A percentile compares a stretch with the other conserved stretches of the same genome.
phyloP scores from a whole-genome alignment of 2,888 invertebrate species.

The Drosophila diplacantha region DNA sequence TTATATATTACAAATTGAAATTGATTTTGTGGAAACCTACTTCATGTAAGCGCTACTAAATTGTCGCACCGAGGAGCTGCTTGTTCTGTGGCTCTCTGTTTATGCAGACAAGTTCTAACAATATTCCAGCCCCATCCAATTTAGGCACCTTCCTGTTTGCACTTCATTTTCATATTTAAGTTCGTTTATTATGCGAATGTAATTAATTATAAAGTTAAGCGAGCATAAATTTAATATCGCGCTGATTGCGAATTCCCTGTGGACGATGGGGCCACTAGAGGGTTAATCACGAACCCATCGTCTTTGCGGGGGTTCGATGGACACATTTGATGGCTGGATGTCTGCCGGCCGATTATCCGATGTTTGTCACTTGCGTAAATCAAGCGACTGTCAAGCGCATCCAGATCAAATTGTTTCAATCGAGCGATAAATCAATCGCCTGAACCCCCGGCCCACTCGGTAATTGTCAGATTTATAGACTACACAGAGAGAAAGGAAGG shows the following conservation, averaged over 20 bases:
- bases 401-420: constrained; percentile 31
- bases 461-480: constrained; percentile 3
- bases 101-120: constrained; percentile 15
- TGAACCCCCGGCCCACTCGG: neutral
- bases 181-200: constrained; percentile 68
- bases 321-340: constrained; percentile 26
- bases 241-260: constrained; percentile 5
- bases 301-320: constrained; percentile 22
- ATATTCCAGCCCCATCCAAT: neutral
- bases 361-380: constrained; percentile 30
- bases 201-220: constrained; percentile 67
- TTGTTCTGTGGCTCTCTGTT: constrained; percentile 8
- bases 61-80: constrained; percentile 19
- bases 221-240: constrained; percentile 53
- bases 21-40: constrained; percentile 67
- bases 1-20: constrained; percentile 51
- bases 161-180: constrained; percentile 68
- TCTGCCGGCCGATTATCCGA: constrained; percentile 22
- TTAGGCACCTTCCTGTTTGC: constrained; percentile 45
- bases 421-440: constrained; percentile 28
- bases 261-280: constrained; percentile 4
- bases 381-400: constrained; percentile 24
- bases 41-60: constrained; percentile 55
- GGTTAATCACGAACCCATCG: constrained; percentile 12
- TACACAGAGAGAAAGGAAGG: neutral